phyloP scores from a whole-genome alignment of 2,797 vertebrate genomes.

The Uromys caudimaculatus region DNA sequence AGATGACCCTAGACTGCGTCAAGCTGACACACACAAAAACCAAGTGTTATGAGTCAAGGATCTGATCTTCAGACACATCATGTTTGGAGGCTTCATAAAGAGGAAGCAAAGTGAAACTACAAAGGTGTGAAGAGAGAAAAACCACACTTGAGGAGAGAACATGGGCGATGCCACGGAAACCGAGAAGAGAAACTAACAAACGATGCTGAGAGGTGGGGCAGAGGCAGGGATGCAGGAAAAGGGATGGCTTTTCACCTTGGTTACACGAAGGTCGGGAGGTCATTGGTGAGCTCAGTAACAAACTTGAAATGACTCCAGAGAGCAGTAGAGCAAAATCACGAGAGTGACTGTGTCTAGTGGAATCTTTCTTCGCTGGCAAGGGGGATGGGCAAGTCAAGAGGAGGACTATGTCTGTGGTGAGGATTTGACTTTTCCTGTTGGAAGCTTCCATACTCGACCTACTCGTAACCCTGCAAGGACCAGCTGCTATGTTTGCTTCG shows the following conservation, averaged over 20 bases:
- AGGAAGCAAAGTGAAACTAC: constrained; percentile 46
- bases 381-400: background rate
- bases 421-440: background rate
- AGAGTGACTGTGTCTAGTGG: background rate
- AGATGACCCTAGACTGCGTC: background rate
- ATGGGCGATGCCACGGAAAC: constrained; percentile 55
- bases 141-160: background rate
- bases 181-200: constrained; percentile 64
- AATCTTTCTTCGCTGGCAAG: background rate
- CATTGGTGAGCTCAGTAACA: background rate
- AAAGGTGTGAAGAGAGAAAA: constrained; percentile 26
- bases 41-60: background rate
- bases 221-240: background rate
- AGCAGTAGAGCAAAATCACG: background rate
- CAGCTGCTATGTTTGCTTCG: background rate
- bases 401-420: background rate
- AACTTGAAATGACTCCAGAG: background rate
- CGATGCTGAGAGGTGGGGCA: background rate
- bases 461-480: background rate
- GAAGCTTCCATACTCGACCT: background rate
- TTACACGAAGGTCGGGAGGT: background rate
- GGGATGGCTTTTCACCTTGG: background rate
- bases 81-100: constrained; percentile 43
- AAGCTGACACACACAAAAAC: background rate
- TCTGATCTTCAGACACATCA: background rate